phyloP scores from a whole-genome alignment of 2,888 invertebrate genomes.

The Stenoptilia bipunctidactyla region DNA sequence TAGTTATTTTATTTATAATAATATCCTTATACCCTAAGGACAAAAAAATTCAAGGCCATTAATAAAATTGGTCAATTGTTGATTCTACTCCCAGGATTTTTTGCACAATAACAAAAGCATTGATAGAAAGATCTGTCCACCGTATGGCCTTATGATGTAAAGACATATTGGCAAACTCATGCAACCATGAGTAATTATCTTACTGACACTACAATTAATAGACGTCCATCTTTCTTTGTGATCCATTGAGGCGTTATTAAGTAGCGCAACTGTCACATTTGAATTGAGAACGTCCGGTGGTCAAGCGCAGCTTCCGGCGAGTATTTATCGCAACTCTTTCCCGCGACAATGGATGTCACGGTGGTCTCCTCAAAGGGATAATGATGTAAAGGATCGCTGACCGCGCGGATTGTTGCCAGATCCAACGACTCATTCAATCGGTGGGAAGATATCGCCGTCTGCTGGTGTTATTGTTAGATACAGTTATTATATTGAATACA shows the following conservation, averaged over 20 bases:
- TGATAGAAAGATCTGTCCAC: not conserved
- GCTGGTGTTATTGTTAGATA: too few relatives aligned
- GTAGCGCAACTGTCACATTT: slow-evolving; percentile 20
- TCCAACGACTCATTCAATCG: too few relatives aligned
- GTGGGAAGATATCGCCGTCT: too few relatives aligned
- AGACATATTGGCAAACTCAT: slow-evolving; percentile 1
- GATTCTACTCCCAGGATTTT: too few relatives aligned
- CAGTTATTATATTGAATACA: too few relatives aligned
- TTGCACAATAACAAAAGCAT: too few relatives aligned
- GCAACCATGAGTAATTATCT: not conserved
- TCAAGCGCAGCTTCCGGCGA: slow-evolving; percentile 23
- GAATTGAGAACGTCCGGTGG: slow-evolving; percentile 12
- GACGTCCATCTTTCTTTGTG: not conserved
- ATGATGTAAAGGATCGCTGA: too few relatives aligned
- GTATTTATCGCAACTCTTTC: slow-evolving; percentile 21
- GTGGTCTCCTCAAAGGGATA: slow-evolving; percentile 21
- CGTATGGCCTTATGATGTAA: not conserved
- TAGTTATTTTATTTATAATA: too few relatives aligned
- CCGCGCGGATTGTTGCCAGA: too few relatives aligned
- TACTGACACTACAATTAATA: not conserved
- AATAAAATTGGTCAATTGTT: too few relatives aligned
- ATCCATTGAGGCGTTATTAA: slow-evolving; percentile 19
- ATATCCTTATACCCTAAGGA: too few relatives aligned
- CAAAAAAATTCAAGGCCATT: too few relatives aligned
- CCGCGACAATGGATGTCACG: slow-evolving; percentile 18